phyloP scores from a whole-genome alignment of 23 tunicate species.

The Botrylloides violaceus region DNA sequence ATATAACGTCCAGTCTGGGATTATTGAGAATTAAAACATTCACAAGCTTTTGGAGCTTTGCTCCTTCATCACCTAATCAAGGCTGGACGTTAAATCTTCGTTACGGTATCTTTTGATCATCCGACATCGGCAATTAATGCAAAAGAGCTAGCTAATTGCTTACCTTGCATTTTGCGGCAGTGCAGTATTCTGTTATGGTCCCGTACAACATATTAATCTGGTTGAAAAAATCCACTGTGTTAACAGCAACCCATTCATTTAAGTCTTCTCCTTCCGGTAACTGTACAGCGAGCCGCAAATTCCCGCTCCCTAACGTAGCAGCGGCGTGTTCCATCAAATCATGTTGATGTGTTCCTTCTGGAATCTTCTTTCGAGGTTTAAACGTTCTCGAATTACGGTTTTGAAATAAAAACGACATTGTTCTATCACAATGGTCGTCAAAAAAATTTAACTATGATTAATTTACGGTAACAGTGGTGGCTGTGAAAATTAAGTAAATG shows the following conservation, averaged over 20 bases:
- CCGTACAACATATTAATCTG: conserved; percentile 97
- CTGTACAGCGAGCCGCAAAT: conserved; percentile 81
- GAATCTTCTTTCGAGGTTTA: conserved; percentile 84
- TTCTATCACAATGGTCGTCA: background rate
- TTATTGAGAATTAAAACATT: no score
- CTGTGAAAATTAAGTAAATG: no score
- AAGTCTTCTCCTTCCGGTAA: conserved; percentile 97
- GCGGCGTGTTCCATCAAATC: conserved; percentile 92
- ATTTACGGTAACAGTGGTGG: no score
- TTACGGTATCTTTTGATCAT: no score
- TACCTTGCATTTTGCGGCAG: conserved; percentile 67
- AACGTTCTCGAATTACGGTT: conserved; percentile 72
- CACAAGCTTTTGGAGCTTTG: no score
- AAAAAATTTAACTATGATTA: background rate
- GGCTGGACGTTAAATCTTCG: no score
- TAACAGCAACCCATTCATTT: conserved; percentile 95
- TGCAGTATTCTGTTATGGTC: conserved; percentile 81
- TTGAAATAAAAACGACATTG: conserved; percentile 84
- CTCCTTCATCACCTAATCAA: no score
- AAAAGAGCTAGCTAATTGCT: no score
- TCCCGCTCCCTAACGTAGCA: conserved; percentile 96
- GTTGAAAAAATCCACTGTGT: conserved; percentile 94
- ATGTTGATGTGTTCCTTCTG: conserved; percentile 93
- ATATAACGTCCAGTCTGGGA: no score
- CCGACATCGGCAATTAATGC: no score